Conservation (phyloP, 2,797 vertebrate species). For the Lagorchestes hirsutus region DNA sequence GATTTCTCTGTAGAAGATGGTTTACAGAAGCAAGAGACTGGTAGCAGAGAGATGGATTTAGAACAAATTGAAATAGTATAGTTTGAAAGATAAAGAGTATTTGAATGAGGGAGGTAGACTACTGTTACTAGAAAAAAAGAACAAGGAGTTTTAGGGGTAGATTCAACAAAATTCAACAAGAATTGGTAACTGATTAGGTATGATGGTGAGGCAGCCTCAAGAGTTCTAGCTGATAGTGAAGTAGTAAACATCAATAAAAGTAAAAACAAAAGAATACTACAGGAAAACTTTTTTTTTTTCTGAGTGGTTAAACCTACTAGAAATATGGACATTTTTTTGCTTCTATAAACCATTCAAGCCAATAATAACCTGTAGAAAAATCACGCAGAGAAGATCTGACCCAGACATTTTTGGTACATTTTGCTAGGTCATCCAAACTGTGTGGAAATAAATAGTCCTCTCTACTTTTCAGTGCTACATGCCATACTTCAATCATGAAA, state of each 20-base stretch:
- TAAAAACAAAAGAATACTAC: constrained; percentile 14
- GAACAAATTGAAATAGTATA: not conserved
- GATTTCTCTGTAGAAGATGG: not conserved
- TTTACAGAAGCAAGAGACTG: not conserved
- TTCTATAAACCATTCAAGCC: constrained; percentile 24
- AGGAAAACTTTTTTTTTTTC: constrained; percentile 4
- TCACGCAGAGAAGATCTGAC: constrained; percentile 60
- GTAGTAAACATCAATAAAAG: not conserved
- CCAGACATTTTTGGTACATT: constrained; percentile 49
- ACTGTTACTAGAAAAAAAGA: not conserved
- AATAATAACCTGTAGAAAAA: constrained; percentile 39
- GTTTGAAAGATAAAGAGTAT: not conserved
- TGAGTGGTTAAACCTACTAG: not conserved
- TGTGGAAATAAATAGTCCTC: constrained; percentile 58
- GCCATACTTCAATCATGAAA: constrained; percentile 60
- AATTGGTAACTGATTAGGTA: not conserved
- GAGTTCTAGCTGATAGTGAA: not conserved
- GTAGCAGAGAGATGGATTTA: not conserved
- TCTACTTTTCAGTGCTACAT: not conserved
- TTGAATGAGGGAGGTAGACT: not conserved
- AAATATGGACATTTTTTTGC: constrained; percentile 33
- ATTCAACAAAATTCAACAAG: not conserved
- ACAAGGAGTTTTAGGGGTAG: not conserved
- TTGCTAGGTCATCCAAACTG: constrained; percentile 64
- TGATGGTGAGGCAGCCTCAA: not conserved